Evolutionary conservation across 1,140 invertebrate species (phyloP).

Genomic region (Dufourea novaeangliae): DNA sequence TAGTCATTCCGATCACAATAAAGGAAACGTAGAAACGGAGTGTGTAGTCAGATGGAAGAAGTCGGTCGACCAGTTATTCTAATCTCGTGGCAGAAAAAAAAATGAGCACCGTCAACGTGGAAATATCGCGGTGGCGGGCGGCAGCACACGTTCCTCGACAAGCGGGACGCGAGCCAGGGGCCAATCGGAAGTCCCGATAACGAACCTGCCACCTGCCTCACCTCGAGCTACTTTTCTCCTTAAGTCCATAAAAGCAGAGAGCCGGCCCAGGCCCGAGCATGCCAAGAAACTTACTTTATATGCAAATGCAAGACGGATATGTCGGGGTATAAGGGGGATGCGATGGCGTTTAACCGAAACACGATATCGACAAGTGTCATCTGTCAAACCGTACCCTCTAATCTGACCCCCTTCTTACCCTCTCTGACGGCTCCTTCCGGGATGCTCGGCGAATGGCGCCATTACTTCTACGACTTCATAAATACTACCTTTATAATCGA

Average conservation of each 20-base stretch:
- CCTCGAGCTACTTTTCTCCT: conserved; percentile 63
- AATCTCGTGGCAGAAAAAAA: conserved; percentile 44
- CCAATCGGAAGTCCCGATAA: conserved; percentile 61
- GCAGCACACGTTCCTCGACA: conserved; percentile 55
- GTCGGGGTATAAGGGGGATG: conserved; percentile 64
- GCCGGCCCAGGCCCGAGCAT: conserved; percentile 41
- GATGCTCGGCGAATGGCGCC: not conserved
- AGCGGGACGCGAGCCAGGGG: conserved; percentile 43
- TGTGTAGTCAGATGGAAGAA: not conserved
- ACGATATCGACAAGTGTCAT: conserved; percentile 74
- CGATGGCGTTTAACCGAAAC: conserved; percentile 68
- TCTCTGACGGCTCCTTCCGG: not conserved
- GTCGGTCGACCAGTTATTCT: conserved; percentile 27
- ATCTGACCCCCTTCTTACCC: conserved; percentile 37
- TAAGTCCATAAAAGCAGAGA: conserved; percentile 60
- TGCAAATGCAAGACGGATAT: conserved; percentile 69
- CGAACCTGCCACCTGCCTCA: conserved; percentile 54
- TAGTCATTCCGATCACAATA: no score
- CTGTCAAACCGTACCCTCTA: conserved; percentile 68
- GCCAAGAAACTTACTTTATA: conserved; percentile 68
- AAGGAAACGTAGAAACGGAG: not conserved
- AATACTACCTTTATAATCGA: conserved; percentile 6
- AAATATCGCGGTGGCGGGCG: conserved; percentile 36
- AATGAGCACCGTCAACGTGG: conserved; percentile 38
- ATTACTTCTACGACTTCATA: conserved; percentile 6